Evolutionary conservation across 1,140 invertebrate genomes (phyloP), one percentile per base, ranked within the genome.

Genomic region (Heliconius hermathena): DNA sequence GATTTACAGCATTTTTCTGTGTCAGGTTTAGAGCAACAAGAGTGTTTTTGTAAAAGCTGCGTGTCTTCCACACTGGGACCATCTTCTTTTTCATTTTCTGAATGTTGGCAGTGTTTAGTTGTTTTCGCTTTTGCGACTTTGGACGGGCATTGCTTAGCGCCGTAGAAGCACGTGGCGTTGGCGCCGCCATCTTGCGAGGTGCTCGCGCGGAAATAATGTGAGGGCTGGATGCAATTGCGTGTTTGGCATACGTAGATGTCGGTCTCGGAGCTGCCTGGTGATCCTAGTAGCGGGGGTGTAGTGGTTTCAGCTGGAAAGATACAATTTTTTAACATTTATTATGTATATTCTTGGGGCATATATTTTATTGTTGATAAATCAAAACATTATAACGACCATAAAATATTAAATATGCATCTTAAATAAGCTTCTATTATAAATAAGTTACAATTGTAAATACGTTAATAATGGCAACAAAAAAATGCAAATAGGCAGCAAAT

Each of bases 221-320:
- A 93, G 3, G 93, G 93, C 78, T 92, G 91, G 11, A 92, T 89
- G 83, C 93, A 94, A 49, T 88, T 90, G 49, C 93, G 85, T 20
- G 93, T 94, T 71, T 88, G 89, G 77, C 93, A 94, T 33, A 89
- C 85, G 76, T 91, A 93, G 22, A 90, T 79, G 29, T 93, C 91
- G 0, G 92, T 89, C 38, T 93, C 91, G 0, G 91, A 89, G 22
- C 79, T 89, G 20, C 84, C 71, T 4, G 88, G 74, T 0, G 90
- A 84, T 20, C 90, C 86, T 18, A 94, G 82, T 2, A 91, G 87
- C 9, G 91, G 92, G 20, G 91, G 92, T 0, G 92, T 93, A 29
- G 90, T 82, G 46, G 81, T 89, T 70, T 93, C 92, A 82, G 91
- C 92, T 94, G 87, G 0, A 87, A 89, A 76, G 1, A 52, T 66